Percentiles rank a stretch among this genome's conserved stretches.
These are phyloP conservation scores for Eurosta solidaginis DNA, from an alignment of 1,140 invertebrate genomes.

Conservation along the genomic window DNA sequence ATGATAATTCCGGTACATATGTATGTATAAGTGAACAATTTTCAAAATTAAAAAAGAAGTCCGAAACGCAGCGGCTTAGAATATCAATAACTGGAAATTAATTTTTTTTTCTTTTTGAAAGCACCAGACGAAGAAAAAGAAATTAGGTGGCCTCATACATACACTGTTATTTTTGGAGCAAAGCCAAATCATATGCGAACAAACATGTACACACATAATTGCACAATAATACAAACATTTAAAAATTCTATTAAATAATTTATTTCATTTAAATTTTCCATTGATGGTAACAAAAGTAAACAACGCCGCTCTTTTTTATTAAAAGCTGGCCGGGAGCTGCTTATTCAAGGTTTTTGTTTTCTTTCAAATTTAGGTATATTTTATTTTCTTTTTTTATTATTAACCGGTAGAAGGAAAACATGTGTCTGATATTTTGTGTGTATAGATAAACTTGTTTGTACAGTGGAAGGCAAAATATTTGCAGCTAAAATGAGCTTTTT, in stretches of 20 bases:
- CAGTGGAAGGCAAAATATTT: no score
- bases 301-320: background rate
- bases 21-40: no score
- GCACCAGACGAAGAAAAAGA: background rate
- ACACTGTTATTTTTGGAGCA: slow-evolving; percentile 15
- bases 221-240: background rate
- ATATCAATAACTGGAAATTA: background rate
- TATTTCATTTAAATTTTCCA: no score
- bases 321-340: slow-evolving; percentile 1
- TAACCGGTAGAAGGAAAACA: background rate
- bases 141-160: background rate
- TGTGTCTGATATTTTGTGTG: background rate
- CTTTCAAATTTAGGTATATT: no score
- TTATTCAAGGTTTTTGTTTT: background rate
- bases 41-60: no score
- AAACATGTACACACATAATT: no score
- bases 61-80: background rate
- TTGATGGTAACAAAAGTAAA: background rate
- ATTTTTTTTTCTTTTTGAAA: no score
- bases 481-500: no score
- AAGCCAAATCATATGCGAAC: no score
- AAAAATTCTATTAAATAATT: no score
- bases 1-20: no score
- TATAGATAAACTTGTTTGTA: no score
- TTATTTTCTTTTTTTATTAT: background rate